Conservation (phyloP, 2,113 vertebrate genomes). For the Siphamia tubifer region DNA sequence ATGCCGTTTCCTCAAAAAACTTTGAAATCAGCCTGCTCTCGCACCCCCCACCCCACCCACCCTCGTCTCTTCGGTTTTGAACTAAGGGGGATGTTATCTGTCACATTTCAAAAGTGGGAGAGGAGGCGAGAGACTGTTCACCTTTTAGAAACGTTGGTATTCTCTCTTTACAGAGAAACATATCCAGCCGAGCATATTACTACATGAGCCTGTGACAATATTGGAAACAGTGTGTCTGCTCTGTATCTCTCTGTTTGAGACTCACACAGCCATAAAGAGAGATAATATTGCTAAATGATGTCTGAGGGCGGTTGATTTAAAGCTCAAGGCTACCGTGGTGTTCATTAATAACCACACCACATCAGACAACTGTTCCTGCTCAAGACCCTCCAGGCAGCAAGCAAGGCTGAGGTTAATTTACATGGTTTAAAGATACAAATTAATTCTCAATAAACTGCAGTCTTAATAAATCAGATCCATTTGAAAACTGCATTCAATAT, state of each 20-base stretch:
- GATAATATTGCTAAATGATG: conserved; percentile 55
- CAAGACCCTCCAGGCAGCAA: not conserved
- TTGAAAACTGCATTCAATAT: too few species aligned
- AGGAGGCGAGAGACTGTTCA: conserved; percentile 69
- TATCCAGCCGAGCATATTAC: conserved; percentile 72
- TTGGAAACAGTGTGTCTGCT: conserved; percentile 62
- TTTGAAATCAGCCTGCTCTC: conserved; percentile 74
- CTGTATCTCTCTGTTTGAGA: conserved; percentile 60
- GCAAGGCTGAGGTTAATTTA: not conserved
- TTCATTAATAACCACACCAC: conserved; percentile 37
- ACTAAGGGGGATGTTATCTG: conserved; percentile 75
- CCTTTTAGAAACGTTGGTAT: conserved; percentile 67
- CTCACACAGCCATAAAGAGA: conserved; percentile 30
- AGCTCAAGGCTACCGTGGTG: conserved; percentile 3
- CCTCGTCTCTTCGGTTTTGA: conserved; percentile 61
- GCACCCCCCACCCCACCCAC: conserved; percentile 5
- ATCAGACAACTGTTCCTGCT: conserved; percentile 8
- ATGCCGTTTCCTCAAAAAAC: conserved; percentile 73
- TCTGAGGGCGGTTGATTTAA: conserved; percentile 50
- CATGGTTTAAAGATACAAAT: not conserved
- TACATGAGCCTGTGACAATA: conserved; percentile 61
- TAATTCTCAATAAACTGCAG: not conserved
- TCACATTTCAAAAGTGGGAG: conserved; percentile 72
- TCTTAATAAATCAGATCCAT: not conserved
- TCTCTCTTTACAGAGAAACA: conserved; percentile 67